Evolutionary conservation across 2,113 vertebrate species (phyloP), one percentile per base, ranked within the genome.

Genomic region (Spheniscus mendiculus): DNA sequence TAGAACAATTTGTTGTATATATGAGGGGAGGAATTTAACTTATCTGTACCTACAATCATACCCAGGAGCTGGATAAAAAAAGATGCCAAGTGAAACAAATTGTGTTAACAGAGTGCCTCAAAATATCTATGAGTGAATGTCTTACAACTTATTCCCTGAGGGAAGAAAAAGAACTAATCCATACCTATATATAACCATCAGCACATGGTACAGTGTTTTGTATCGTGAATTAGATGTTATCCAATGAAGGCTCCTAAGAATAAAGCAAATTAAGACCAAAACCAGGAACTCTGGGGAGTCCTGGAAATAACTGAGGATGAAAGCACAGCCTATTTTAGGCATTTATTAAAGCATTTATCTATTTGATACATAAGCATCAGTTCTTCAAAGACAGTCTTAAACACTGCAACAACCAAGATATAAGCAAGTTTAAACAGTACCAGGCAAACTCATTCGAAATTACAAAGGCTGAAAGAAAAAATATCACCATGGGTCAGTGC

Each of bases 201-300:
- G 70, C 55, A 82, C 56, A 61, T 9, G 21, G 27, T n/a, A 77
- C 15, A 72, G 44, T 61, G n/a, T 49, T 86, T 91, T 74, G 10
- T 38, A 84, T 53, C 0, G 0, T 72, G 49, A 92, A 76, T 79
- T 72, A 76, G 40, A 23, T 93, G 49, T 58, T 74, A 73, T 32
- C 47, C 61, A 76, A 9, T 25, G 61, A 72, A 90, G 29, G n/a
- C 1, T 87, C 38, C 61, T 55, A 86, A 73, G 49, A 94, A 77
- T 55, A 83, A 90, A 77, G 67, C 15, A 94, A 94, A 95, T 93
- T 66, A 80, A 61, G 45, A 94, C 30, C 49, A 79, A 90, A 94
- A 17, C 6, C 20, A 73, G 66, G 25, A 90, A 90, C 66, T 93
- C 62, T 66, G 38, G 42, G 49, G 58, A 92, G 29, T 80, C 58